Evolutionary conservation across 2,797 vertebrate genomes (phyloP), one percentile per base, ranked within the genome.

Genomic region (Heliangelus exortis): DNA sequence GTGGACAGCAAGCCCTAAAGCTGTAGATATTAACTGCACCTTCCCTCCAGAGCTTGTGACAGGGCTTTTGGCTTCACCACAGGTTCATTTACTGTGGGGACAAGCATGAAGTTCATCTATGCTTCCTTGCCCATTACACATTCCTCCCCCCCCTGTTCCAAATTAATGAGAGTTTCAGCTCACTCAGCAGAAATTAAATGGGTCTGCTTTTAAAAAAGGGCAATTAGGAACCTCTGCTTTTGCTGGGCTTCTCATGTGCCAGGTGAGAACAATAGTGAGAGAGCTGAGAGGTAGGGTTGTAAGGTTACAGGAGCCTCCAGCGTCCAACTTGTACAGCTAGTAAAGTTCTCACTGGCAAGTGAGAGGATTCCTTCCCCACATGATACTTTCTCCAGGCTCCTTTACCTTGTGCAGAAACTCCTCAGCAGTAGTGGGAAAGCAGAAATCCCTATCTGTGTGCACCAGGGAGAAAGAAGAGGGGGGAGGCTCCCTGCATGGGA

Each of bases 121-220:
- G 34, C 50, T 10, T 80, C 69, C 68, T 48, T 78, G 43, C 74
- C 77, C 80, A 90, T 65, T 73, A 90, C 36, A 69, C 47, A 28
- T 83, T 89, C 87, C 81, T 92, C 67, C 72, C 54, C 79, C 79
- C 54, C 31, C 57, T n/a, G 10, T 14, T 80, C 86, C 81, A 89
- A 92, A 93, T 77, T 65, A 75, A 92, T 34, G 43, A 89, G 85
- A 67, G 29, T n/a, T 95, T 51, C 84, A 92, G 76, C 73, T 88
- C 77, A 31, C 76, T 92, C 91, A 84, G 76, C 83, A 95, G 85
- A 87, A 96, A 88, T 89, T 31, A 65, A 69, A 85, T 22, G 29
- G 54, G 25, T 61, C 84, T 87, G 84, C 77, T 81, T 84, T 87
- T 41, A 66, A 71, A 82, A 88, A 58, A 34, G 15, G 47, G 71